Conservation (phyloP, 1,140 invertebrate genomes). For the Lanistes nyassanus region DNA sequence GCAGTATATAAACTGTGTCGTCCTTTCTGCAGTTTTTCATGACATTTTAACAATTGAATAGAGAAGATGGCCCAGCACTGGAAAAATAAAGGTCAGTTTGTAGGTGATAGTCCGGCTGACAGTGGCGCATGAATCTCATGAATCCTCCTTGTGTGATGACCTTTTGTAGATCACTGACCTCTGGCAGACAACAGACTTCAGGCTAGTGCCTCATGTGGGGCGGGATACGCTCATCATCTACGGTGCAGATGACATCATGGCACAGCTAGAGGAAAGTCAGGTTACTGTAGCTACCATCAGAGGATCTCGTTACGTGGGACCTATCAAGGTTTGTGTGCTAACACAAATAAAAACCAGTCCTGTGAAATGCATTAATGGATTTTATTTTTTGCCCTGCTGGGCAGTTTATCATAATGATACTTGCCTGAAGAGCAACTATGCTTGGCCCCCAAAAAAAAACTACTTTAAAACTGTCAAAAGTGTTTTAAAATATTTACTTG, state of each 20-base stretch:
- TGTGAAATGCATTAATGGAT: background rate
- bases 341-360: background rate
- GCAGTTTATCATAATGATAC: too few relatives aligned
- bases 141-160: background rate
- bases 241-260: slow-evolving; percentile 83
- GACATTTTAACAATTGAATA: background rate
- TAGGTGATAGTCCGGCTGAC: too few relatives aligned
- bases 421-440: too few relatives aligned
- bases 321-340: slow-evolving; percentile 73
- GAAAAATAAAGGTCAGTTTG: too few relatives aligned
- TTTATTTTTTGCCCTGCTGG: background rate
- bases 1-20: too few relatives aligned
- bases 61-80: background rate
- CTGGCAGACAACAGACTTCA: slow-evolving; percentile 65
- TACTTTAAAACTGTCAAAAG: too few relatives aligned
- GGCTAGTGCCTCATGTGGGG: slow-evolving; percentile 58
- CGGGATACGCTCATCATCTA: slow-evolving; percentile 83
- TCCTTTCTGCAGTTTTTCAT: background rate
- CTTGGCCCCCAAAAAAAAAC: too few relatives aligned
- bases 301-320: slow-evolving; percentile 82
- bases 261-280: slow-evolving; percentile 83
- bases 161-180: slow-evolving; percentile 55
- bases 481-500: too few relatives aligned
- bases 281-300: slow-evolving; percentile 86
- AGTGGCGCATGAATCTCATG: too few relatives aligned